Percentiles rank a stretch among this genome's conserved stretches.
Conservation (phyloP, 2,888 invertebrate genomes). For the Acheta domesticus region DNA sequence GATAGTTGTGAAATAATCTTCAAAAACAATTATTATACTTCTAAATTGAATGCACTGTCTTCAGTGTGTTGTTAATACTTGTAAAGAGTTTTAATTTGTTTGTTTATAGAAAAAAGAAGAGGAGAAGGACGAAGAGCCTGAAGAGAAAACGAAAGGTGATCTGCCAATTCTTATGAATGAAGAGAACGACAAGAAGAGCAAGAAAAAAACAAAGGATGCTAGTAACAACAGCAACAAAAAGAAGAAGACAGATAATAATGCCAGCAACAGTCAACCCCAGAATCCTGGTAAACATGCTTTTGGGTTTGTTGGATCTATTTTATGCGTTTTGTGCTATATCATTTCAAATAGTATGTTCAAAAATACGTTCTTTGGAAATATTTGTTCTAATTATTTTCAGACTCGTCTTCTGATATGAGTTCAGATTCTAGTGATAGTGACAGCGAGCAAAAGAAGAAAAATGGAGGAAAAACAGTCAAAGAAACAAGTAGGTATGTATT, state of each 20-base stretch:
- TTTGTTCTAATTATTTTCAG: slow-evolving; percentile 45
- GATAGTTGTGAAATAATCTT: no score
- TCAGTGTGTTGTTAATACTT: no score
- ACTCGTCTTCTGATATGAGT: slow-evolving; percentile 68
- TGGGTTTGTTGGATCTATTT: no score
- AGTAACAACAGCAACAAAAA: slow-evolving; percentile 28
- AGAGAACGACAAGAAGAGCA: slow-evolving; percentile 30
- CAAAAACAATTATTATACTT: no score
- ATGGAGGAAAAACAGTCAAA: slow-evolving; percentile 49
- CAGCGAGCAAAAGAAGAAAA: slow-evolving; percentile 39
- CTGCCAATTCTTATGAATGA: slow-evolving; percentile 23
- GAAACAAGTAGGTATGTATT: slow-evolving; percentile 44
- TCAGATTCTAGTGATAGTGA: slow-evolving; percentile 65
- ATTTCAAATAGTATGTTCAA: no score
- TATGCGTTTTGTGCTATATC: no score
- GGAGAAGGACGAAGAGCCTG: slow-evolving; percentile 32
- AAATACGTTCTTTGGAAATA: no score
- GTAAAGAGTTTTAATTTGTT: no score
- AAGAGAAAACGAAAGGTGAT: slow-evolving; percentile 33
- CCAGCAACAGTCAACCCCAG: not conserved
- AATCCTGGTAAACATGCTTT: slow-evolving; percentile 18
- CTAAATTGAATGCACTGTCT: no score
- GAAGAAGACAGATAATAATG: slow-evolving; percentile 44
- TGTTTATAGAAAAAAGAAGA: slow-evolving; percentile 30
- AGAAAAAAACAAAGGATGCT: slow-evolving; percentile 28